phyloP scores from a whole-genome alignment of 1,140 invertebrate species.

The Stenopsyche tienmushanensis region DNA sequence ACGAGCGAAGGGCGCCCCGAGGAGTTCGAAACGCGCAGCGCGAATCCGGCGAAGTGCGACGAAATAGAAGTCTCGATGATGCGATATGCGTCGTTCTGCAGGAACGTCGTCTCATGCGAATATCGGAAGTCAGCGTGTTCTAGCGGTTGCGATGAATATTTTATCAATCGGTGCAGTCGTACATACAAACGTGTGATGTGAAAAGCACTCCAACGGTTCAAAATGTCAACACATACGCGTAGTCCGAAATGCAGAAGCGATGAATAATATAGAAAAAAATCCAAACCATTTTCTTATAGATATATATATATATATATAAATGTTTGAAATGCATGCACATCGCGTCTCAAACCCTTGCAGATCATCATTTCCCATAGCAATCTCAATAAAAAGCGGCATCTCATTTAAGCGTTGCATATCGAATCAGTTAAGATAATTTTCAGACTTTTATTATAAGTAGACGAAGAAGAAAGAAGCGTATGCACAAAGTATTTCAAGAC shows the following conservation, averaged over 20 bases:
- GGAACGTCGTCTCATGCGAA: conserved; percentile 14
- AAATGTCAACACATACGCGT: no score
- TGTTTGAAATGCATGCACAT: no score
- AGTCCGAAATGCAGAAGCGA: not conserved
- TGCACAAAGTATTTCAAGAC: no score
- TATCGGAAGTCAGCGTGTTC: not conserved
- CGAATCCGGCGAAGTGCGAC: no score
- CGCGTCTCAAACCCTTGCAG: not conserved
- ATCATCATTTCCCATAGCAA: not conserved
- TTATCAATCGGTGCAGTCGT: not conserved
- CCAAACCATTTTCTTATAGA: no score
- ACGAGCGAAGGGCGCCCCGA: no score
- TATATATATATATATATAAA: no score
- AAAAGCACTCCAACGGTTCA: no score
- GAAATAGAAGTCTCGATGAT: no score
- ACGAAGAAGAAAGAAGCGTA: not conserved
- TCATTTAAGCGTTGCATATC: conserved; percentile 5
- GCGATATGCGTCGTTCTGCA: conserved; percentile 20
- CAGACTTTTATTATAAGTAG: not conserved
- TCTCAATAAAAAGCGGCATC: not conserved
- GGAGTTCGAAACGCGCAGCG: no score
- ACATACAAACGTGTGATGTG: not conserved
- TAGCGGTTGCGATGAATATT: not conserved
- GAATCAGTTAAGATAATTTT: not conserved
- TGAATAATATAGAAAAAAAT: no score